Evolutionary conservation across 2,888 invertebrate genomes (phyloP), one percentile per base, ranked within the genome.

Genomic region (Pristionchus mayeri): DNA sequence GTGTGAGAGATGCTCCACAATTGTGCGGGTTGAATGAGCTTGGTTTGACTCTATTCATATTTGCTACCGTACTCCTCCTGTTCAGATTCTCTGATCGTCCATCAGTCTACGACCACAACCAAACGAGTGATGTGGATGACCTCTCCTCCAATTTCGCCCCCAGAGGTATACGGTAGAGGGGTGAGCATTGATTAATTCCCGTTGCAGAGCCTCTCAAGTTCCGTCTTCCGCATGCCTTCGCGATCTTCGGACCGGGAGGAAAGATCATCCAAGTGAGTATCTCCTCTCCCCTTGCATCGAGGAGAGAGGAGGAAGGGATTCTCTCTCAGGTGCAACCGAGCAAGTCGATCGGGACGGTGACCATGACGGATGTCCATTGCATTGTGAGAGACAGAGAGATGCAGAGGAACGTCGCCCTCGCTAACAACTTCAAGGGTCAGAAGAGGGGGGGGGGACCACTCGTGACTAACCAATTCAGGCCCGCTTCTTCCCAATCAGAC

Each of bases 181-280:
- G 24, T 44, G n/a, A n/a, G n/a, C 54, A 34, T 21, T 6, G 27
- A 84, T 60, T 37, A 30, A n/a, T 7, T 63, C 18, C 44, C 44
- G n/a, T 84, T 84, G 40, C 40, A 84, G 84, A 84, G n/a, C 84
- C 84, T 18, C 84, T 84, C 34, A 21, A 37, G 18, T 84, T 84
- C 75, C 84, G 84, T 71, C 50, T 40, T 37, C 84, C 84, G 13
- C 84, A 84, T 40, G 71, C 84, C 34, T 84, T 84, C 44, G 84
- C 54, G 21, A 40, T 27, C 6, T 84, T 84, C 40, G 84, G 84
- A 24, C 71, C 84, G 1, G 84, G 84, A 44, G 81, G 81, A 48
- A 82, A 50, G 48, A 82, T 82, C 37, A 34, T 82, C 44, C 81
- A 82, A 30, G 81, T 82, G 21, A 48, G 63, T 44, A n/a, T n/a